Evolutionary conservation across 2,888 invertebrate species (phyloP).

Genomic region (Lordiphosa andalusiaca): DNA sequence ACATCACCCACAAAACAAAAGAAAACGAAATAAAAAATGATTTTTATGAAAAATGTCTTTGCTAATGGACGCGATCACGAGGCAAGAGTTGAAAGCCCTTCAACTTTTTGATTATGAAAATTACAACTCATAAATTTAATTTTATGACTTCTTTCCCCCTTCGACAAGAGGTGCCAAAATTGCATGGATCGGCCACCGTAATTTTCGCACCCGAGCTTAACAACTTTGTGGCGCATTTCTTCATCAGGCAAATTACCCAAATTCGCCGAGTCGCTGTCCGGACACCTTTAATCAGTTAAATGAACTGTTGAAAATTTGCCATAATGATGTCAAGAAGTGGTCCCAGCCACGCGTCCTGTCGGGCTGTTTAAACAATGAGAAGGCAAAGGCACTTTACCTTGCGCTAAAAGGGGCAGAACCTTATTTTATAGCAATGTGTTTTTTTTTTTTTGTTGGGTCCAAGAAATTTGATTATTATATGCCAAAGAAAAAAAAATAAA

Average conservation of each 20-base stretch:
- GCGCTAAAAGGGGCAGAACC: conserved; percentile 21
- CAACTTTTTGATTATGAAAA: conserved; percentile 62
- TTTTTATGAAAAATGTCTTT: conserved; percentile 64
- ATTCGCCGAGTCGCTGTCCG: conserved; percentile 32
- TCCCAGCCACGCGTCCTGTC: conserved; percentile 26
- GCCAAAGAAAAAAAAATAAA: no score
- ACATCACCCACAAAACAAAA: conserved; percentile 45
- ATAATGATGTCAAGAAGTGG: conserved; percentile 45
- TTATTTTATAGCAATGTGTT: conserved; percentile 64
- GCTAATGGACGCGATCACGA: conserved; percentile 68
- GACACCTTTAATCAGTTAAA: conserved; percentile 70
- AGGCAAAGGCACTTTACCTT: conserved; percentile 4
- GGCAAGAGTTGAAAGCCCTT: conserved; percentile 28
- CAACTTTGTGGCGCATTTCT: conserved; percentile 37
- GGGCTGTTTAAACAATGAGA: background rate
- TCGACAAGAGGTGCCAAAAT: conserved; percentile 60
- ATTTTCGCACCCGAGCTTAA: conserved; percentile 58
- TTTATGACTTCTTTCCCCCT: conserved; percentile 66
- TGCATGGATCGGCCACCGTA: conserved; percentile 37
- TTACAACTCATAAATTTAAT: conserved; percentile 68
- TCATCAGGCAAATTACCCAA: conserved; percentile 53
- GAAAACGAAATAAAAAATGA: conserved; percentile 22
- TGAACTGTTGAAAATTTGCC: conserved; percentile 75
- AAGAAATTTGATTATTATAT: no score
- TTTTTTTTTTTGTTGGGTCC: conserved; percentile 25